These are phyloP conservation scores for Oedothorax gibbosus DNA, from an alignment of 1,140 invertebrate species.

Conservation along the genomic window DNA sequence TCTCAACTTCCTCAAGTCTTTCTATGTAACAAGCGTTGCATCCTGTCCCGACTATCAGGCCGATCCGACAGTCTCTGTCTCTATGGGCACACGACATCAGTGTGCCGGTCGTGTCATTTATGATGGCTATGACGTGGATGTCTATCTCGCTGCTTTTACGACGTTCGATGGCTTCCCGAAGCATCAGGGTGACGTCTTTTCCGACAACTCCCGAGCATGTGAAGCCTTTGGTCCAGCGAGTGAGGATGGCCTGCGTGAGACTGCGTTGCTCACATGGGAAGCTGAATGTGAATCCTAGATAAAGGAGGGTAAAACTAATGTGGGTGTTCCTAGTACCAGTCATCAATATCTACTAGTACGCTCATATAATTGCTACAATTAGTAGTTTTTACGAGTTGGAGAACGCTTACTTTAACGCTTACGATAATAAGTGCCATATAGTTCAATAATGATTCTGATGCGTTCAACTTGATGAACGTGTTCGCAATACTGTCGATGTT, in stretches of 20 bases:
- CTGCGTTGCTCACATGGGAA: slow-evolving; percentile 94
- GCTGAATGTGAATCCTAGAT: slow-evolving; percentile 96
- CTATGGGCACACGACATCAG: slow-evolving; percentile 97
- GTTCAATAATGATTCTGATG: no score
- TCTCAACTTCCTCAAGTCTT: slow-evolving; percentile 78
- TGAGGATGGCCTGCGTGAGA: slow-evolving; percentile 86
- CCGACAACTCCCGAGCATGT: slow-evolving; percentile 87
- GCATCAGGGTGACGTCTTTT: slow-evolving; percentile 84
- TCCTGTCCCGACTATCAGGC: slow-evolving; percentile 88
- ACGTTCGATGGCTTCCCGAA: slow-evolving; percentile 84
- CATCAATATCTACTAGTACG: no score
- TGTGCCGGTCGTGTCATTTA: slow-evolving; percentile 97
- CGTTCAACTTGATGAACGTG: no score
- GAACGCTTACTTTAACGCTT: no score
- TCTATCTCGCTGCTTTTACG: slow-evolving; percentile 83
- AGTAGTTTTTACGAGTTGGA: no score
- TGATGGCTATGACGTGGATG: slow-evolving; percentile 82
- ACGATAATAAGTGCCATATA: no score
- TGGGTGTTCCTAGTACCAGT: no score
- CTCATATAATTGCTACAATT: no score
- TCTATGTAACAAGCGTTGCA: slow-evolving; percentile 98
- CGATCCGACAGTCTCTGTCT: slow-evolving; percentile 86
- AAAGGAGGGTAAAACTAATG: no score
- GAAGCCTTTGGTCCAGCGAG: slow-evolving; percentile 96
- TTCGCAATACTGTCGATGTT: no score